Conservation (phyloP, 1,140 invertebrate species). For the Drosophila neocordata region DNA sequence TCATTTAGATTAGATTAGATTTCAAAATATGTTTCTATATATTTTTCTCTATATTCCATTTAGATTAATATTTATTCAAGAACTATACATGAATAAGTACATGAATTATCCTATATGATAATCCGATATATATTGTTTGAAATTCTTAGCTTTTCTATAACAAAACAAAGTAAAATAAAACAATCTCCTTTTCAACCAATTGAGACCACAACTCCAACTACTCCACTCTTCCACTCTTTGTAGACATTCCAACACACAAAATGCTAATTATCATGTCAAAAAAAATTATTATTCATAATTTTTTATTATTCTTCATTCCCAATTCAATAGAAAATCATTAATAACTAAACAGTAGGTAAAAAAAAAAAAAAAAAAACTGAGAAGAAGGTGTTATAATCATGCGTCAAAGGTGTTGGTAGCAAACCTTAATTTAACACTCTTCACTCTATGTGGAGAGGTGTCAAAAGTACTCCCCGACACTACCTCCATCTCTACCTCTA, state of each 20-base stretch:
- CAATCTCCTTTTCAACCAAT: background rate
- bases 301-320: background rate
- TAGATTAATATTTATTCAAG: too few relatives aligned
- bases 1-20: too few relatives aligned
- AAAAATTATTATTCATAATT: constrained; percentile 24
- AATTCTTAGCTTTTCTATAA: too few relatives aligned
- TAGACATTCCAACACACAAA: constrained; percentile 64
- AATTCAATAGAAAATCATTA: constrained; percentile 54
- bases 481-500: background rate
- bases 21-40: too few relatives aligned
- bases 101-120: too few relatives aligned
- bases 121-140: too few relatives aligned
- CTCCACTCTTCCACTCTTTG: too few relatives aligned
- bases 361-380: background rate
- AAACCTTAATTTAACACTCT: constrained; percentile 9
- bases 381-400: constrained; percentile 75
- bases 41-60: too few relatives aligned
- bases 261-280: constrained; percentile 61
- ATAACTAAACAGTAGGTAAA: constrained; percentile 49
- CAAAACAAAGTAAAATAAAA: too few relatives aligned
- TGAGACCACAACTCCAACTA: constrained; percentile 56
- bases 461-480: constrained; percentile 52
- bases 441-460: constrained; percentile 43
- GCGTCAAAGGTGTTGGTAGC: constrained; percentile 57
- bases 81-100: too few relatives aligned